These are phyloP conservation scores for Orchesellides sinensis DNA, from an alignment of 2,888 invertebrate species.

Conservation along the genomic window DNA sequence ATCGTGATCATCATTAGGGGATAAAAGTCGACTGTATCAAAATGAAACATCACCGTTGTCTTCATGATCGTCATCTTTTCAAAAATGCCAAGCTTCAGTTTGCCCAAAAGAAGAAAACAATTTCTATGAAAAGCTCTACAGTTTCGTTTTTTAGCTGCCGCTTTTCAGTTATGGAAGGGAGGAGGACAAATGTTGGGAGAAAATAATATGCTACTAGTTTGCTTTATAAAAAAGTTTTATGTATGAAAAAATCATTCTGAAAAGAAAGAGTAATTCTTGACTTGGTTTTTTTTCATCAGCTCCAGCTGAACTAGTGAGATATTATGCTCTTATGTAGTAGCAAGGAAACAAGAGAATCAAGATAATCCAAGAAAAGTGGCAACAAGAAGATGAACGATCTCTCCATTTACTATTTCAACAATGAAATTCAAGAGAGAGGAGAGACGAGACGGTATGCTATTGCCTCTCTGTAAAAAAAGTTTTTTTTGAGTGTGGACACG, in stretches of 20 bases:
- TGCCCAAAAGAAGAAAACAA: background rate
- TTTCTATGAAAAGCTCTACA: background rate
- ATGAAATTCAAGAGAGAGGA: conserved; percentile 10
- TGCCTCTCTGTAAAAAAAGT: background rate
- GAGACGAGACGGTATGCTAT: conserved; percentile 12
- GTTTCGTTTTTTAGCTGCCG: background rate
- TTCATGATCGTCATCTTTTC: too few relatives aligned
- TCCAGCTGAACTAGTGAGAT: background rate
- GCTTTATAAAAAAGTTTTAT: too few relatives aligned
- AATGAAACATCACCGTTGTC: too few relatives aligned
- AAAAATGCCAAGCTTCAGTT: background rate
- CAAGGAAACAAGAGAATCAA: conserved; percentile 27
- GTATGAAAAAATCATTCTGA: too few relatives aligned
- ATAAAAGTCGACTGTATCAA: background rate
- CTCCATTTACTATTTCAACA: conserved; percentile 12
- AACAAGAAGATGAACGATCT: conserved; percentile 45
- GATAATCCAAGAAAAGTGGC: conserved; percentile 58
- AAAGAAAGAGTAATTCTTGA: too few relatives aligned
- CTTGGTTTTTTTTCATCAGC: background rate
- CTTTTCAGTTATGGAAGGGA: too few relatives aligned
- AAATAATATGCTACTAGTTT: too few relatives aligned
- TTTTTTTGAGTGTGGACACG: background rate
- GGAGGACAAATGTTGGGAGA: background rate
- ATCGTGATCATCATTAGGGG: too few relatives aligned
- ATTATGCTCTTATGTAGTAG: too few relatives aligned